Evolutionary conservation across 2,113 vertebrate species (phyloP).

Genomic region (Catharus minimus): DNA sequence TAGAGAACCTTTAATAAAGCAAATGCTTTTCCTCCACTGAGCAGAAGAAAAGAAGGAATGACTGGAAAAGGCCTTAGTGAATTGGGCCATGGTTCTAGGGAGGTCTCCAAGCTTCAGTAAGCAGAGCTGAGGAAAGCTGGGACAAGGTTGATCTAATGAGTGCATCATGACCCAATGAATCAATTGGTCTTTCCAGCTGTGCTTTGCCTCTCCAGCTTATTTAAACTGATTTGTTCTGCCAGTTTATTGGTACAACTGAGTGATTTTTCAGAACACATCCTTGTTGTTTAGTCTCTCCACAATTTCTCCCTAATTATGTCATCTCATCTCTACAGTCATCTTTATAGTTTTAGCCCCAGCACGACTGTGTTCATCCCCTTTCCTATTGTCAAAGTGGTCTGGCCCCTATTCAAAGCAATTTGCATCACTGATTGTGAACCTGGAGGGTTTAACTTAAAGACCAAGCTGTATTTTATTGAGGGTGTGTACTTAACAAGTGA

Average conservation of each 20-base stretch:
- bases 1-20: conserved; percentile 23
- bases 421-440: not conserved
- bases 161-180: conserved; percentile 58
- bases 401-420: not conserved
- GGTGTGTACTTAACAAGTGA: not conserved
- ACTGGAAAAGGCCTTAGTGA: conserved; percentile 50
- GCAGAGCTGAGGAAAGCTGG: conserved; percentile 40
- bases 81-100: conserved; percentile 12
- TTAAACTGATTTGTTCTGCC: conserved; percentile 61
- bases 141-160: conserved; percentile 61
- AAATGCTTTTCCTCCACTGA: conserved; percentile 38
- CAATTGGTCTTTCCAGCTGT: conserved; percentile 53
- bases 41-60: conserved; percentile 20
- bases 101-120: conserved; percentile 65
- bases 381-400: not conserved
- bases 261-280: conserved; percentile 21
- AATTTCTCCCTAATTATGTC: conserved; percentile 32
- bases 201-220: conserved; percentile 43
- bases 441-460: not conserved
- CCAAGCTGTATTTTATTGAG: not conserved
- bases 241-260: conserved; percentile 46
- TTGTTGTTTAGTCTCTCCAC: conserved; percentile 2
- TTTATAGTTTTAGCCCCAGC: not conserved
- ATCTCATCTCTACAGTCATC: not conserved
- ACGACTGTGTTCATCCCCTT: not conserved